phyloP scores from a whole-genome alignment of 2,888 invertebrate genomes.

The Tholera decimalis region DNA sequence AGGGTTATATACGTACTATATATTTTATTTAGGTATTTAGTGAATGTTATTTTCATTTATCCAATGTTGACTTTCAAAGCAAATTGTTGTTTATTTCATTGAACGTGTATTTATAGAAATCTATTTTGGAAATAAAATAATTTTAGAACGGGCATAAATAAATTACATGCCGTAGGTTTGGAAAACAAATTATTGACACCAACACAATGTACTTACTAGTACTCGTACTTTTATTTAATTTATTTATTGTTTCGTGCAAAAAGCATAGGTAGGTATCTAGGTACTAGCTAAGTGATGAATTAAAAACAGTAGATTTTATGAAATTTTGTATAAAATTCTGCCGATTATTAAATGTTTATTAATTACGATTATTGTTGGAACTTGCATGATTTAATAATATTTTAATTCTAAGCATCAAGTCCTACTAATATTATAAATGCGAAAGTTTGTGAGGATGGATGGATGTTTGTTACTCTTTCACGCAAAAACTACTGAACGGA shows the following conservation, averaged over 20 bases:
- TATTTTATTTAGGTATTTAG: background rate
- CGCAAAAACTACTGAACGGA: too few relatives aligned
- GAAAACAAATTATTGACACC: conserved; percentile 18
- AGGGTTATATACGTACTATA: too few relatives aligned
- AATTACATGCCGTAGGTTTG: conserved; percentile 1
- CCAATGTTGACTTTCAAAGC: background rate
- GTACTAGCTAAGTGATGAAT: too few relatives aligned
- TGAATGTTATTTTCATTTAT: background rate
- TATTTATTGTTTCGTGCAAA: background rate
- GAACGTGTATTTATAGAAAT: conserved; percentile 8
- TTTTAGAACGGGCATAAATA: background rate
- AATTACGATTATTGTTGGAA: too few relatives aligned
- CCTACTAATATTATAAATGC: too few relatives aligned
- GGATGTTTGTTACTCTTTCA: too few relatives aligned
- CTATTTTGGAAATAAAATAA: conserved; percentile 1
- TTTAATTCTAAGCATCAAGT: too few relatives aligned
- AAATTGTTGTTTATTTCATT: background rate
- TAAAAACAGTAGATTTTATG: background rate
- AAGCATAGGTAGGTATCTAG: background rate
- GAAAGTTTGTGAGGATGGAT: too few relatives aligned
- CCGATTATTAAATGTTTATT: too few relatives aligned
- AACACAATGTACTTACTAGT: too few relatives aligned
- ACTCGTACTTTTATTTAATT: background rate
- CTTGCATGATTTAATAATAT: too few relatives aligned
- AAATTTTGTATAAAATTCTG: too few relatives aligned